Evolutionary conservation across 1,140 invertebrate species (phyloP), one percentile per base, ranked within the genome.

Genomic region (Drosophila varians): DNA sequence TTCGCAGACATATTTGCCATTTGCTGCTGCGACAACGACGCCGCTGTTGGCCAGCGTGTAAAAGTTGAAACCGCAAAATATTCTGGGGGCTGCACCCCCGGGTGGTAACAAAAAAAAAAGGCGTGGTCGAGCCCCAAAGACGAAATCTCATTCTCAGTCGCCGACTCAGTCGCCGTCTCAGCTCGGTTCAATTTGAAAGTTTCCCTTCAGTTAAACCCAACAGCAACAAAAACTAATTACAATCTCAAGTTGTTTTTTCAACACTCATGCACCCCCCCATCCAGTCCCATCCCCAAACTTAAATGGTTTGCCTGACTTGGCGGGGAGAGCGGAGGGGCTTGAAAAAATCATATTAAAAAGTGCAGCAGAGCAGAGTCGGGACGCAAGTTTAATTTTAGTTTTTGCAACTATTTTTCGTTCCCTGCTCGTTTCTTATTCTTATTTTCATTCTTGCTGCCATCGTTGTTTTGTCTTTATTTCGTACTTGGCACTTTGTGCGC

Each of bases 201-300:
- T 86, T 86, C 60, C 43, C 60, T 71, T 60, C 62, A 64, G 58
- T 74, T 80, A 77, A 77, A 62, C 73, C 82, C 80, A 75, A 46
- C 31, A 87, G 82, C 82, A 86, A 86, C 82, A 86, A 86, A 86
- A 86, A 86, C 80, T 86, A 86, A 86, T 86, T 86, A 86, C 82
- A 86, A 86, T 86, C 77, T 86, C 80, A 86, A 86, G 80, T 86
- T 87, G 80, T 86, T 86, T 86, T 86, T 86, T 77, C 73, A 86
- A 82, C 80, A 86, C 80, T 86, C 80, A 51, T 43, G 25, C 40
- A 16, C 5, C 28, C 14, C 23, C 4, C 42, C 57, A 49, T 52
- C 42, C 52, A 43, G 28, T 25, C 46, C 14, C 55, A 48, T 54
- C 58, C 60, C 52, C 70, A 31, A 80, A 76, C 77, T 82, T 76